These are phyloP conservation scores for Geotrypetes seraphini DNA, from an alignment of 2,797 vertebrate species.

Conservation along the genomic window DNA sequence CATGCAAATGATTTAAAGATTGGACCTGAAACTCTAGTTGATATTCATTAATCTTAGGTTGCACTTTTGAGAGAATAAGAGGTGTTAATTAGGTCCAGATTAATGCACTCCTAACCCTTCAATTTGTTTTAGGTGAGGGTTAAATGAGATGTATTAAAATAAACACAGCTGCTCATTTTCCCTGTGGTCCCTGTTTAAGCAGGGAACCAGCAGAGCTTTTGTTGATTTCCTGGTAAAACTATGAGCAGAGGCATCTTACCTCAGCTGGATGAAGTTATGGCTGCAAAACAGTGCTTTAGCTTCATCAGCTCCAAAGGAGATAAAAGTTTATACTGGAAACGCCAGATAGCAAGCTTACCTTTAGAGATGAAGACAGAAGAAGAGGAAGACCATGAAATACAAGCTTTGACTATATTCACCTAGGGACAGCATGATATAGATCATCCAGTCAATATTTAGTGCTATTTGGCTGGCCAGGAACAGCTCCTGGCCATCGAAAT, in stretches of 20 bases:
- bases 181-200: slow-evolving; percentile 1
- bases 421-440: no score
- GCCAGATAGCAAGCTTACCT: no score
- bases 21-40: slow-evolving; percentile 57
- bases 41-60: slow-evolving; percentile 56
- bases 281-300: not conserved
- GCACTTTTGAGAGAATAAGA: slow-evolving; percentile 50
- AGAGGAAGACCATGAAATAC: no score
- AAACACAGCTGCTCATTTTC: slow-evolving; percentile 40
- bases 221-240: not conserved
- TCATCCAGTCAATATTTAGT: no score
- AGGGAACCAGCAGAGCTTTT: not conserved
- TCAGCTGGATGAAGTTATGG: not conserved
- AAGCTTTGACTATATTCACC: no score
- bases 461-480: no score
- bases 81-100: slow-evolving; percentile 52
- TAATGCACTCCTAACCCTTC: slow-evolving; percentile 55
- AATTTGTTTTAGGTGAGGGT: slow-evolving; percentile 44
- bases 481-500: no score
- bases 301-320: no score
- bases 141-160: slow-evolving; percentile 48
- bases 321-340: no score
- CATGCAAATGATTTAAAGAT: slow-evolving; percentile 62
- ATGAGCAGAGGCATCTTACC: no score
- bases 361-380: no score